Base-by-base conservation (phyloP, 2,113 vertebrate genomes). In the Oxyruncus cristatus region DNA sequence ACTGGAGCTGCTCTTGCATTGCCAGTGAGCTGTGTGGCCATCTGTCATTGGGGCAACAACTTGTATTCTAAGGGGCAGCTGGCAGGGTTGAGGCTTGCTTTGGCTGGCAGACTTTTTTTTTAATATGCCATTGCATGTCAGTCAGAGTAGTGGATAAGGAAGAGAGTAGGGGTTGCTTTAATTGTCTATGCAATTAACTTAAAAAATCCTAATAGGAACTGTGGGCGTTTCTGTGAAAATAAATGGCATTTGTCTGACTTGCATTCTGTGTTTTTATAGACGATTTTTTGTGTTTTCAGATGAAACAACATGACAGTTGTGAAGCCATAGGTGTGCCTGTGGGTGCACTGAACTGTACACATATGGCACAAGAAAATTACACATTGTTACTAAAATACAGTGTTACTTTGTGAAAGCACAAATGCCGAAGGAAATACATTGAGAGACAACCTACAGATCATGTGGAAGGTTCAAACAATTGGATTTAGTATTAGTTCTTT, bases 21-120 rank as follows among this genome's bases (percentile, higher is more conserved):
- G 72, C 88, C 88, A 87, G 2, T 88, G 89, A 77, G 89, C 83
- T 81, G 42, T 33, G 3, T 0, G 3, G 76, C 92, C 95, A 97
- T 97, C 94, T 97, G 96, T 95, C 88, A 89, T 84, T 91, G 95
- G 96, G 91, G 95, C 93, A 95, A 47, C 94, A 93, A 88, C 80
- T 71, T 79, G 28, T 5, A 22, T 89, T 90, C 35, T 46, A 16
- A 92, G 89, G 96, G 95, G 95, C 94, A 93, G 63, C 94, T 96
- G 95, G 79, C 79, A 90, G 75, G 41, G 37, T 77, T 85, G 79
- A 70, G 46, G 47, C 73, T 89, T 93, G 75, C 88, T 96, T 95
- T 89, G 77, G 72, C 91, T 92, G 89, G 79, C 86, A 93, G 85
- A 8, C 32, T 86, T 42, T 30, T 50, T 59, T 67, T 35, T 53